Conservation (phyloP, 2,888 invertebrate genomes). For the Lymantria dispar region DNA sequence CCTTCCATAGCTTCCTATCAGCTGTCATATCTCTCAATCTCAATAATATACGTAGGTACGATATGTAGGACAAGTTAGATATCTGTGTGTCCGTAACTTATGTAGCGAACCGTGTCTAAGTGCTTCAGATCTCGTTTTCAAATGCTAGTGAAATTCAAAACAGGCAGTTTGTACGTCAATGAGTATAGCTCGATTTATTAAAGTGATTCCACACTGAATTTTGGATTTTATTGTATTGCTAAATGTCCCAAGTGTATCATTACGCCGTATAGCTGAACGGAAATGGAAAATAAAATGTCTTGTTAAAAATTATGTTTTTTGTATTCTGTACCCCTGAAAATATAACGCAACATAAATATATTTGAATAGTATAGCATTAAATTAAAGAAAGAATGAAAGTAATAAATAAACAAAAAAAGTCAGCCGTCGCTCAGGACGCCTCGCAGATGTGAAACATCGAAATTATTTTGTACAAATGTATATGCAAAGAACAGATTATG, state of each 20-base stretch:
- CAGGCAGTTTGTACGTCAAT: slow-evolving; percentile 70
- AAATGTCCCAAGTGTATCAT: slow-evolving; percentile 34
- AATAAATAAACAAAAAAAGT: no score
- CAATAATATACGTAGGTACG: no score
- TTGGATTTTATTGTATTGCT: slow-evolving; percentile 46
- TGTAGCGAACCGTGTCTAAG: slow-evolving; percentile 69
- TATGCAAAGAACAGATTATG: no score
- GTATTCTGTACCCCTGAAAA: background rate
- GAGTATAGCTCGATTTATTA: slow-evolving; percentile 66
- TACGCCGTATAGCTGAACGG: slow-evolving; percentile 26
- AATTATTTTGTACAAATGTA: no score
- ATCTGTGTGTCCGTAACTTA: slow-evolving; percentile 43
- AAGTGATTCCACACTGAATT: slow-evolving; percentile 56
- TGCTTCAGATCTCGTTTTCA: slow-evolving; percentile 66
- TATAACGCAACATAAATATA: no score
- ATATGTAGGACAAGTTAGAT: background rate
- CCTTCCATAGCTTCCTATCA: no score
- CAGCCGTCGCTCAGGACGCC: no score
- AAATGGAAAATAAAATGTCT: slow-evolving; percentile 26
- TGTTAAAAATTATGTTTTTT: background rate
- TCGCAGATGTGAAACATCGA: no score
- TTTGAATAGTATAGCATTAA: no score
- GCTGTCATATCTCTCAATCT: no score
- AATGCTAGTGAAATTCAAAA: slow-evolving; percentile 77
- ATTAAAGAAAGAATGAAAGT: no score